A percentile compares a stretch with the other conserved stretches of the same genome.
Conservation (phyloP, 2,888 invertebrate genomes). For the Eristalis pertinax region DNA sequence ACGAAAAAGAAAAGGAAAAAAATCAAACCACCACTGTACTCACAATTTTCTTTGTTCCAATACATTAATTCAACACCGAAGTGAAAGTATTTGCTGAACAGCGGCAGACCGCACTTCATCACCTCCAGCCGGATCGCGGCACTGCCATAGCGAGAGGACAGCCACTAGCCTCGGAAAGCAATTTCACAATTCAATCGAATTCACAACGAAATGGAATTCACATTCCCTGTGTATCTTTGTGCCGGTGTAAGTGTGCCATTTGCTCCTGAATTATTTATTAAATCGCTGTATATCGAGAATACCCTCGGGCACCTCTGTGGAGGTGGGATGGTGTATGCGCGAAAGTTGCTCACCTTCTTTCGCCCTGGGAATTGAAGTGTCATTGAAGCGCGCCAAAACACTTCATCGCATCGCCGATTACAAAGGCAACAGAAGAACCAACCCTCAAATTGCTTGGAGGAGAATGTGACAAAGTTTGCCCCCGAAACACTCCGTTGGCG, state of each 20-base stretch:
- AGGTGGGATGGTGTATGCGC: background rate
- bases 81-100: conserved; percentile 29
- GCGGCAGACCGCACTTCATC: conserved; percentile 23
- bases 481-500: conserved; percentile 43
- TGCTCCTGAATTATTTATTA: conserved; percentile 61
- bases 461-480: conserved; percentile 47
- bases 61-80: conserved; percentile 50
- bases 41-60: conserved; percentile 62
- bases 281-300: conserved; percentile 29
- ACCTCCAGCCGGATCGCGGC: background rate
- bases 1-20: too few relatives aligned
- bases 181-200: conserved; percentile 67
- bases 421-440: conserved; percentile 42
- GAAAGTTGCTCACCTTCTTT: conserved; percentile 35
- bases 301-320: background rate
- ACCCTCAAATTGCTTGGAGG: background rate
- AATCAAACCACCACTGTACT: conserved; percentile 18
- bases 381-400: conserved; percentile 62
- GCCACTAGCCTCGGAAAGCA: conserved; percentile 36
- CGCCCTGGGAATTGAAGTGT: conserved; percentile 28
- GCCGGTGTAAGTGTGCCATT: conserved; percentile 21
- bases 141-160: background rate
- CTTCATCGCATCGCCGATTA: conserved; percentile 55
- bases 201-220: conserved; percentile 52
- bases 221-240: conserved; percentile 29